Conservation (phyloP, 2,113 vertebrate species). For the Athene cunicularia region DNA sequence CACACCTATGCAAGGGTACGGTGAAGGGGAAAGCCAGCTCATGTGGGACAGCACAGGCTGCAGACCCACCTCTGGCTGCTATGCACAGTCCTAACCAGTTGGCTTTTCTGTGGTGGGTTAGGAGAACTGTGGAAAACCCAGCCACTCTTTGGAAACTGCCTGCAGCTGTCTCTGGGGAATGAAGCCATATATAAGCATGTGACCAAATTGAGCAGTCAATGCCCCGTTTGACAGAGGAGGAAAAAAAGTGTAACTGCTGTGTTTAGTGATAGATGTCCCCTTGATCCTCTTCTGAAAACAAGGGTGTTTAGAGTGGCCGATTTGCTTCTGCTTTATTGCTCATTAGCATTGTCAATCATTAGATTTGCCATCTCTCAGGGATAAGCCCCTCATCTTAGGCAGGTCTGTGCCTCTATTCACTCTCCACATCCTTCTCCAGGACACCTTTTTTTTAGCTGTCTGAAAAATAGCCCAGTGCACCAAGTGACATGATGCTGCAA, state of each 20-base stretch:
- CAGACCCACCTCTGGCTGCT: not conserved
- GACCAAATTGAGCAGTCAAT: not conserved
- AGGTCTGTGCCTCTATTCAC: not conserved
- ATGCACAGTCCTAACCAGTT: rapidly evolving
- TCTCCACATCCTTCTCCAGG: not conserved
- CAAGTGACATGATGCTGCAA: not conserved
- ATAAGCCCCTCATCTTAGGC: not conserved
- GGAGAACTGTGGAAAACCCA: not conserved
- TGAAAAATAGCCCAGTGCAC: not conserved
- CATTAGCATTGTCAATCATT: rapidly evolving
- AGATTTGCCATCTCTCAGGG: not conserved
- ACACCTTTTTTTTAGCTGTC: not conserved
- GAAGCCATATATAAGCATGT: rapidly evolving
- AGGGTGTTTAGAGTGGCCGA: not conserved
- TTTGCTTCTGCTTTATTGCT: not conserved
- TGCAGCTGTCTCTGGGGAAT: not conserved
- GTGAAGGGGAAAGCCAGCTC: not conserved
- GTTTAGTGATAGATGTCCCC: not conserved
- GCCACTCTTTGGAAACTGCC: not conserved
- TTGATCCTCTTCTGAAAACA: not conserved
- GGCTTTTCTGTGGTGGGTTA: rapidly evolving
- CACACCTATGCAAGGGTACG: rapidly evolving
- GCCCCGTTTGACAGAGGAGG: not conserved
- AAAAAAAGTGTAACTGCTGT: too few species aligned
- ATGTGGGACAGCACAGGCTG: not conserved